Base-by-base conservation (phyloP, 2,113 vertebrate species). In the Triplophysa rosa region DNA sequence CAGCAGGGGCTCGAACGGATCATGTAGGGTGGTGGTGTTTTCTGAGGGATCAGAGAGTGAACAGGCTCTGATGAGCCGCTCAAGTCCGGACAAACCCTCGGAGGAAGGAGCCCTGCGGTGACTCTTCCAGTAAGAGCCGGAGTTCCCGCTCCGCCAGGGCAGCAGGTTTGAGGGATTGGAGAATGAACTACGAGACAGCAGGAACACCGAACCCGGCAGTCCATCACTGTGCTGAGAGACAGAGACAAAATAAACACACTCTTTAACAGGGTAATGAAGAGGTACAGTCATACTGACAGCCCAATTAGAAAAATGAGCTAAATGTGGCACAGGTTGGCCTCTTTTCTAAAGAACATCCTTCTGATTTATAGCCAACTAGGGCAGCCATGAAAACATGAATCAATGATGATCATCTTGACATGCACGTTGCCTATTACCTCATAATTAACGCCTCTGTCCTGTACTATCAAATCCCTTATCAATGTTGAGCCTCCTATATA, bases 101-200 rank as follows among this genome's bases (percentile, higher is more conserved):
- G 90, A 90, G 56, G 94, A 94, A 8, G 87, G 84, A 52, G 88
- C 90, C 83, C 92, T 89, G 56, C 92, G 90, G 58, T 94, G 90
- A 76, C 91, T 91, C 84, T 91, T 93, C 33, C 87, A 87, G 21
- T 92, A 86, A 23, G 90, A 86, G 14, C 88, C 89, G 0, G 88
- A 87, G 40, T 91, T 89, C 12, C 85, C 65, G 19, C 90, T 92
- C 80, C 94, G 87, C 95, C 96, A 97, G 8, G 96, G 95, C 3
- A 95, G 93, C 77, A 96, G 90, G 83, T 95, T 95, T 6, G 92
- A 73, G 0, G 95, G 90, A 4, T 91, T 92, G 2, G 90, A 92
- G 87, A 97, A 88, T 0, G 77, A 59, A 5, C 97, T 95, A 71
- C 93, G 93, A 13, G 94, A 92, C 65, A 97, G 89, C n/a, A 92